Percentiles rank a stretch among this genome's conserved stretches.
These are phyloP conservation scores for Okamejei kenojei DNA, from an alignment of 2,797 vertebrate species.

Conservation along the genomic window DNA sequence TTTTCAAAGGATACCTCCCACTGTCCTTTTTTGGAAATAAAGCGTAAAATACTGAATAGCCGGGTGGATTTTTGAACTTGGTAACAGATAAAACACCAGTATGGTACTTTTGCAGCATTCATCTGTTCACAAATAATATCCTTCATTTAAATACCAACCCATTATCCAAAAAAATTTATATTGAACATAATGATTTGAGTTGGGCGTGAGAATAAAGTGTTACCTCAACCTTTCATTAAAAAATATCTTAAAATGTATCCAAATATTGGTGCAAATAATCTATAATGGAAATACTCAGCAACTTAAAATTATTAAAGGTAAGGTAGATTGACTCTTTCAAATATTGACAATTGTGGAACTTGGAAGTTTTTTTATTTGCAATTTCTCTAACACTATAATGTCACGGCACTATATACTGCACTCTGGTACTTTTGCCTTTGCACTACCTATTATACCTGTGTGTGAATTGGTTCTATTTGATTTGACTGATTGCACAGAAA, in stretches of 20 bases:
- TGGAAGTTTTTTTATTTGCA: too few relatives aligned
- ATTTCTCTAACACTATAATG: too few relatives aligned
- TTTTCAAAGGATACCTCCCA: constrained; percentile 29
- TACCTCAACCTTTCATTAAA: neutral
- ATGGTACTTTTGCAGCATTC: neutral
- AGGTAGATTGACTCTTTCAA: neutral
- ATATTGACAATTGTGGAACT: neutral
- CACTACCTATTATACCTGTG: too few relatives aligned
- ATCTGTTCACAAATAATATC: neutral
- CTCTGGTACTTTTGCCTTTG: too few relatives aligned
- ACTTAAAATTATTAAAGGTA: neutral
- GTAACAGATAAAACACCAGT: constrained; percentile 7
- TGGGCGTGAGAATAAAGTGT: neutral
- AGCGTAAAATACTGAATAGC: constrained; percentile 23
- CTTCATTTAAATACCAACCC: neutral
- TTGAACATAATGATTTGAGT: neutral
- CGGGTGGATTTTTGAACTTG: constrained; percentile 19
- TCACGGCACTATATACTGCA: too few relatives aligned
- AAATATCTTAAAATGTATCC: neutral
- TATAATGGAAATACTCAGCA: neutral
- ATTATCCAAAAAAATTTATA: neutral
- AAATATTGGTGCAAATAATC: neutral
- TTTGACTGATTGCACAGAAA: too few relatives aligned
- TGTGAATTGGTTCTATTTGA: too few relatives aligned
- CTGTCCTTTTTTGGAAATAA: constrained; percentile 18